Base-by-base conservation (phyloP, 2,113 vertebrate genomes). In the Thamnaconus septentrionalis region DNA sequence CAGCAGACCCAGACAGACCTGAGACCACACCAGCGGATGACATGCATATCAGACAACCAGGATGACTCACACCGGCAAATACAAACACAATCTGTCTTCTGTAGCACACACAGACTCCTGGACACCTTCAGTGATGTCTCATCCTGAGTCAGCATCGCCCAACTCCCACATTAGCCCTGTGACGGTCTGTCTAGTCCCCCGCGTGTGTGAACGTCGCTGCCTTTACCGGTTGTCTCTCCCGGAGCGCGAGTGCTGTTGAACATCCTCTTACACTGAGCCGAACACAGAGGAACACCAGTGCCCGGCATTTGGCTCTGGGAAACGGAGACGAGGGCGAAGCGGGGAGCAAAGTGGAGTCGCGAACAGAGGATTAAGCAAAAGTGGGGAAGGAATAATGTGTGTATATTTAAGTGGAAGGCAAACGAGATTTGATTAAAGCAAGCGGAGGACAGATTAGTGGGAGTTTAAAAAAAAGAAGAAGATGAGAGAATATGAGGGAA, bases 241-340 rank as follows among this genome's bases (percentile, higher is more conserved):
- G 93, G 93, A 80, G 88, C 88, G 72, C 92, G 90, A 83, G 92
- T 91, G 73, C 91, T 93, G 91, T 91, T 93, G 90, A 94, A 94
- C 55, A 93, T 85, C 85, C 93, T 91, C 87, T 93, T 92, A 90
- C 91, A 93, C 83, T 94, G 93, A 89, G 91, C 90, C 7, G 92
- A 81, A 90, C 93, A 94, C 83, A 94, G 86, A 69, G 93, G 93
- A 86, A 94, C 90, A 79, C 88, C 75, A 73, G 88, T 91, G 81
- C 89, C 92, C 52, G 93, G 92, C 46, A 93, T 80, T 75, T 85
- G 88, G 87, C 77, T 93, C 93, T 94, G 88, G 71, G 76, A 86
- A 73, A 86, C 3, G 71, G 53, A 75, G 61, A 76, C 56, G 68
- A 72, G 49, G 61, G 50, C 50, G 48, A 39, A 55, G 41, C 41